phyloP scores from a whole-genome alignment of 2,113 vertebrate genomes.

The Clarias batrachus region DNA sequence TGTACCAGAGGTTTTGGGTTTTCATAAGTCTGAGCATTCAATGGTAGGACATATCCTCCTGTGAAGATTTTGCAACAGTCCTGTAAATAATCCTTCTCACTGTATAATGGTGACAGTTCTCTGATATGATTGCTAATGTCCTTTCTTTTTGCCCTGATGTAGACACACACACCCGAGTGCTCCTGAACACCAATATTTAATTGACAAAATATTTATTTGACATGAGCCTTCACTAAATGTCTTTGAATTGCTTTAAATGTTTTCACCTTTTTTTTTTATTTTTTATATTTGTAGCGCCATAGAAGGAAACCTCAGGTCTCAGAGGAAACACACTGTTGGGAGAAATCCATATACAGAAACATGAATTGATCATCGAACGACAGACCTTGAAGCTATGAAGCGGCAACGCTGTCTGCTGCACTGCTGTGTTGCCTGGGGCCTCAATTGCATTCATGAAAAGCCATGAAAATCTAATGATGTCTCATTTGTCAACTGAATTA shows the following conservation, averaged over 20 bases:
- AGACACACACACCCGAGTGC: neutral
- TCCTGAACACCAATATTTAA: neutral
- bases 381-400: neutral
- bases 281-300: neutral
- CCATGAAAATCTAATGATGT: constrained; percentile 32
- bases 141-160: neutral
- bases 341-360: neutral
- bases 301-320: neutral
- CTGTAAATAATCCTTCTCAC: neutral
- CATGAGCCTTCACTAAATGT: neutral
- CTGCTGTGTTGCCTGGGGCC: neutral
- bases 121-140: neutral
- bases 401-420: neutral
- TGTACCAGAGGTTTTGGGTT: neutral
- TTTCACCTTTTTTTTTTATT: neutral
- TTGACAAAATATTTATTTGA: neutral
- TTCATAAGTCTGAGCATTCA: neutral
- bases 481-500: constrained; percentile 45
- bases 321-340: neutral
- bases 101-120: too few relatives aligned
- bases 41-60: neutral
- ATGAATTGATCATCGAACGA: neutral
- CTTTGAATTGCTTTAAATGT: neutral
- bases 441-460: constrained; percentile 30
- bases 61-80: neutral